Percentiles rank a stretch among this genome's conserved stretches.
These are phyloP conservation scores for Lophius piscatorius DNA, from an alignment of 2,113 vertebrate genomes.

Conservation along the genomic window DNA sequence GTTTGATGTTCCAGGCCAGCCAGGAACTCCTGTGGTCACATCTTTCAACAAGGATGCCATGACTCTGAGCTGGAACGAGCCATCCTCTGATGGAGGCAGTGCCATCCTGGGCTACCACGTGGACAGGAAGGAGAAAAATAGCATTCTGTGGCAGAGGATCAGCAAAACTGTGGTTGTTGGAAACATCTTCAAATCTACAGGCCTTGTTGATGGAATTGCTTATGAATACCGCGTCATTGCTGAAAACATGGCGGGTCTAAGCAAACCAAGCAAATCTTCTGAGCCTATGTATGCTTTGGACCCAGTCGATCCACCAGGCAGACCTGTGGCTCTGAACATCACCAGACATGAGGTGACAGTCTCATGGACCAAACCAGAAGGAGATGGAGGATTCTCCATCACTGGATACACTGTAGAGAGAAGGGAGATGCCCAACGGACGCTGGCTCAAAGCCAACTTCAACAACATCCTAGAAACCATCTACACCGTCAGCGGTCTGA, in stretches of 20 bases:
- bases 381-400: slow-evolving; percentile 96
- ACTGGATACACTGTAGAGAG: slow-evolving; percentile 96
- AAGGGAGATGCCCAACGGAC: slow-evolving; percentile 92
- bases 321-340: slow-evolving; percentile 91
- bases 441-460: slow-evolving; percentile 98
- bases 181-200: slow-evolving; percentile 95
- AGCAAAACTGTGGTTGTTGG: slow-evolving; percentile 90
- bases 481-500: slow-evolving; percentile 96
- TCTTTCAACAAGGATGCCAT: slow-evolving; percentile 92
- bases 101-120: slow-evolving; percentile 93
- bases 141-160: slow-evolving; percentile 94
- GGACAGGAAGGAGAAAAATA: slow-evolving; percentile 96
- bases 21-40: slow-evolving; percentile 89
- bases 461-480: slow-evolving; percentile 94
- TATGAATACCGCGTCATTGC: slow-evolving; percentile 97
- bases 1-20: slow-evolving; percentile 94
- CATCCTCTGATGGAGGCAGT: slow-evolving; percentile 93
- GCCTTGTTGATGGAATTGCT: slow-evolving; percentile 92
- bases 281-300: slow-evolving; percentile 90
- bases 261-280: slow-evolving; percentile 95
- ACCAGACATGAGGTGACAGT: slow-evolving; percentile 94
- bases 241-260: slow-evolving; percentile 95
- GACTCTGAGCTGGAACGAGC: slow-evolving; percentile 95
- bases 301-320: slow-evolving; percentile 92
- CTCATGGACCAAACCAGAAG: slow-evolving; percentile 95